These are phyloP conservation scores for Athalia cordata DNA, from an alignment of 2,888 invertebrate species.

Conservation along the genomic window DNA sequence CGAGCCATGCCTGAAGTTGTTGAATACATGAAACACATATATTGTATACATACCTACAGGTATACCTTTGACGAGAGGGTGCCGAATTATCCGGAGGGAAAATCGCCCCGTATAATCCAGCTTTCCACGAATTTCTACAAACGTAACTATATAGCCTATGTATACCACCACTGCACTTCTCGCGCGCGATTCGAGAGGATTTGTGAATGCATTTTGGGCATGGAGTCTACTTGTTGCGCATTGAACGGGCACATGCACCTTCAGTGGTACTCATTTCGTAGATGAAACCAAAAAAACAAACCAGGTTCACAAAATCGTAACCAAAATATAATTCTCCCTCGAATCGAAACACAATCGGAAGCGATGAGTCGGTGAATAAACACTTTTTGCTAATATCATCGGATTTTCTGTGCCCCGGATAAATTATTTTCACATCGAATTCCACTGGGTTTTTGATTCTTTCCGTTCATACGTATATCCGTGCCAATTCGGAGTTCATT, in stretches of 20 bases:
- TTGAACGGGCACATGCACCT: conserved; percentile 19
- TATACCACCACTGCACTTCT: neutral
- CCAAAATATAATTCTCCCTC: no score
- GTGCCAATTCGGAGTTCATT: no score
- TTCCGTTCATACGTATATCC: no score
- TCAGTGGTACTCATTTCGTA: conserved; percentile 14
- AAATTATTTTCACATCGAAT: no score
- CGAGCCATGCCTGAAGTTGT: no score
- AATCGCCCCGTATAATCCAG: conserved; percentile 24
- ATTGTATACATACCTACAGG: no score
- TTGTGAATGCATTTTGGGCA: conserved; percentile 28
- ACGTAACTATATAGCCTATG: neutral
- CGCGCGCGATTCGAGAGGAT: neutral
- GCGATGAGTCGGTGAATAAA: no score
- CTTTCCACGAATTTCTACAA: conserved; percentile 17
- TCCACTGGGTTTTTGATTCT: no score
- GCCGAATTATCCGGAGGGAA: conserved; percentile 19
- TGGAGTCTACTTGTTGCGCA: conserved; percentile 37
- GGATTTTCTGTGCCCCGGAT: no score
- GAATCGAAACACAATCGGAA: no score
- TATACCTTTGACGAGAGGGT: neutral
- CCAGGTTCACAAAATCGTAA: neutral
- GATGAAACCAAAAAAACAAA: neutral
- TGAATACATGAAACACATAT: no score
- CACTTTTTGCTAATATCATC: no score